Conservation (phyloP, 1,140 invertebrate genomes). For the Gonioctena quinquepunctata region DNA sequence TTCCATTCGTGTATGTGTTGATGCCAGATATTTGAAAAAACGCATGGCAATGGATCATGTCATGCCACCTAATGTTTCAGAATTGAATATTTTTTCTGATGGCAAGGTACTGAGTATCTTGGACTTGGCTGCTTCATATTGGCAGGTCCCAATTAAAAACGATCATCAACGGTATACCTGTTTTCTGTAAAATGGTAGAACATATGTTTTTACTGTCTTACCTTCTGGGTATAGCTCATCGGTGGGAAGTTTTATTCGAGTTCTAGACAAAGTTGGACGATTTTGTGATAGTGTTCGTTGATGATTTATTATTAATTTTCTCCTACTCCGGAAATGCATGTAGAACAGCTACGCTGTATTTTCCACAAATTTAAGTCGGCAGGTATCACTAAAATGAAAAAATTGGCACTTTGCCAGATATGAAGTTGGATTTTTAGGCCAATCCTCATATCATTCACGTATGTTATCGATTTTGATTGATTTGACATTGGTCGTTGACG, state of each 20-base stretch:
- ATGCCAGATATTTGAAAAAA: constrained; percentile 35
- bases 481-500: no score
- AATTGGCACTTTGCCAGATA: neutral
- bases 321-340: neutral
- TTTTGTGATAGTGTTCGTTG: neutral
- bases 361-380: neutral
- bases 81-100: neutral
- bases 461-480: no score
- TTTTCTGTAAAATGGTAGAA: neutral
- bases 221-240: neutral
- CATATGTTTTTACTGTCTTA: neutral
- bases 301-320: neutral
- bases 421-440: neutral
- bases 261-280: neutral
- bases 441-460: no score
- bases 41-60: constrained; percentile 34
- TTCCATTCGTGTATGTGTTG: constrained; percentile 29
- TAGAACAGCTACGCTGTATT: neutral
- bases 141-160: constrained; percentile 25
- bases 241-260: neutral
- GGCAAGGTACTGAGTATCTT: neutral
- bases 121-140: neutral
- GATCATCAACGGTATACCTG: neutral
- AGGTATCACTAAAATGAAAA: neutral
- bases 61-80: constrained; percentile 21